Base-by-base conservation (phyloP, 2,797 vertebrate species). In the Podarcis lilfordi region DNA sequence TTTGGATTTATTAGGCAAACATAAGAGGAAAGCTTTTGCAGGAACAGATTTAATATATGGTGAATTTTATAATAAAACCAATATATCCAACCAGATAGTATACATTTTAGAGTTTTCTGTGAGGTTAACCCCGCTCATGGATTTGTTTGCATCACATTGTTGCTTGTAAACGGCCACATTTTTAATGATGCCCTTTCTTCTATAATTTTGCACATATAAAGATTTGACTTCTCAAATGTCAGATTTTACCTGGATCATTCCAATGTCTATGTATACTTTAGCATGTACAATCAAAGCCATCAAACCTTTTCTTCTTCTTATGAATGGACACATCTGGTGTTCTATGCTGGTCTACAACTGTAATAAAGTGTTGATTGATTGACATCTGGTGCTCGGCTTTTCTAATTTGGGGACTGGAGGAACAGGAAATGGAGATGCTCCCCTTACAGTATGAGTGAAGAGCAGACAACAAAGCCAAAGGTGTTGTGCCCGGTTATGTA, bases 1-100 rank as follows among this genome's bases (percentile, higher is more conserved):
- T 89, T 91, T 85, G 86, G 45, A 88, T 93, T 91, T 91, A 92
- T 88, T 86, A 82, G 7, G n/a, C 76, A 92, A 86, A 89, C 69
- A 86, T 29, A 75, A 91, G 92, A 93, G 35, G 92, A 93, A 35
- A 59, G 80, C 8, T 71, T 72, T 77, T 55, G 66, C 66, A 43
- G 37, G 43, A 68, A 84, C 40, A 88, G 66, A 9, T 89, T 91
- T 92, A 93, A 90, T 86, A 88, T 32, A 64, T 3, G 29, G 25
- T 82, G n/a, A 15, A 61, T 84, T 82, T 88, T 50, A 87, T 87
- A 89, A 91, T 86, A 88, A 91, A 86, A 35, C 59, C 89, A 90
- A 84, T n/a, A 55, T n/a, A 82, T 91, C 82, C 21, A 83, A 90
- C 80, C 21, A 86, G 29, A 40, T 72, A 88, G 69, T 40, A 81